Evolutionary conservation across 2,797 vertebrate species (phyloP), one percentile per base, ranked within the genome.

Genomic region (Chaetodon trifasciatus): DNA sequence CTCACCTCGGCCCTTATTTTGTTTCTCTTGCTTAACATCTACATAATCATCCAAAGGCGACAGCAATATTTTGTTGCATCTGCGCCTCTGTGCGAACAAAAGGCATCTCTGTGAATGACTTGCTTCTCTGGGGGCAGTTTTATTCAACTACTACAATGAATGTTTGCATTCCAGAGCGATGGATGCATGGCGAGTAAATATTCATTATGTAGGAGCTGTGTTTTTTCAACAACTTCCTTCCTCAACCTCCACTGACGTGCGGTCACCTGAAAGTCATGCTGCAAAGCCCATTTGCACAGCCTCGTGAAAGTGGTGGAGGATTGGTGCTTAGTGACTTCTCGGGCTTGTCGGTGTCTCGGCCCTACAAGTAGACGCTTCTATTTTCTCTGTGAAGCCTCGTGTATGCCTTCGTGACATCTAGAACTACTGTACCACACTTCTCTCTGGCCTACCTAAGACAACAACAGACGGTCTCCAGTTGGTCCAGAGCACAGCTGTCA

Each of bases 131-230:
- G 2, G 7, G 19, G 13, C 1, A 1, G 19, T 47, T n/a, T 35
- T 40, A 17, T 12, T 63, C 12, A 8, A 8, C 2, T 4, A 15
- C 42, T 5, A 60, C 5, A 73, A 4, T 19, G 10, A 52, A 39
- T 13, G 8, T 49, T 47, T 50, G 44, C 3, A 2, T 68, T 42
- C 0, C 0, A 12, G 2, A 19, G n/a, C n/a, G n/a, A n/a, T n/a
- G n/a, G n/a, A n/a, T n/a, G n/a, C n/a, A n/a, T 28, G n/a, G 17
- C 13, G 1, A 0, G n/a, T 0, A 28, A 3, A 32, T 8, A 35
- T 42, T 24, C 11, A 56, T 28, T 12, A 19, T 61, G 17, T 23
- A 13, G 23, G 21, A 3, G 37, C 46, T 5, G 9, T 35, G 19
- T 49, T 6, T 32, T 44, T 37, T 35, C 13, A 55, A 35, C 0